Evolutionary conservation across 2,113 vertebrate species (phyloP).

Genomic region (Xiphophorus maculatus): DNA sequence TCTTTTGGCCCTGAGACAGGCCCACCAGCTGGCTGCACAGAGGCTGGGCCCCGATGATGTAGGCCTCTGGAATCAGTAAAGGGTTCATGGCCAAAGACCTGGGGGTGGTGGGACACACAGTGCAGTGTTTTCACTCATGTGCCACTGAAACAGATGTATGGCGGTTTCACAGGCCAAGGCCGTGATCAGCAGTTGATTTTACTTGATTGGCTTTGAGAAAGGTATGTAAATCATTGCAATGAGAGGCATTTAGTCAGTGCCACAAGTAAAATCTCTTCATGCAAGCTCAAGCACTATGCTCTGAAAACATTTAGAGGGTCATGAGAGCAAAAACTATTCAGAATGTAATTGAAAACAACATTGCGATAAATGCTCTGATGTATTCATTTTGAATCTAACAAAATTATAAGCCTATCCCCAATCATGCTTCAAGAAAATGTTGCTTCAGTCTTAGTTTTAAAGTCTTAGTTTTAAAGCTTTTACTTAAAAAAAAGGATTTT

Average conservation of each 20-base stretch:
- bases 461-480: too few relatives aligned
- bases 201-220: conserved; percentile 27
- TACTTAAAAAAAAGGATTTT: too few relatives aligned
- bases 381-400: too few relatives aligned
- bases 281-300: background rate
- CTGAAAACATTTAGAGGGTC: background rate
- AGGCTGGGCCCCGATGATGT: conserved; percentile 98
- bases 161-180: conserved; percentile 12
- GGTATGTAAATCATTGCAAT: conserved; percentile 16
- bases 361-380: background rate
- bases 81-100: conserved; percentile 96
- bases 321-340: background rate
- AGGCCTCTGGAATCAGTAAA: conserved; percentile 95
- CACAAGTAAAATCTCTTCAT: background rate
- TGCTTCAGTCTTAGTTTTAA: too few relatives aligned
- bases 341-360: background rate
- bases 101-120: conserved; percentile 15
- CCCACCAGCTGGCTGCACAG: conserved; percentile 96
- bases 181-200: conserved; percentile 28
- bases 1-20: conserved; percentile 94
- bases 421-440: too few relatives aligned
- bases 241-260: conserved; percentile 1
- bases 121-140: conserved; percentile 41
- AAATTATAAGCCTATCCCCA: too few relatives aligned
- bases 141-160: conserved; percentile 6